A percentile compares a stretch with the other conserved stretches of the same genome.
phyloP scores from a whole-genome alignment of 2,888 invertebrate genomes.

The Plemyria rubiginata region DNA sequence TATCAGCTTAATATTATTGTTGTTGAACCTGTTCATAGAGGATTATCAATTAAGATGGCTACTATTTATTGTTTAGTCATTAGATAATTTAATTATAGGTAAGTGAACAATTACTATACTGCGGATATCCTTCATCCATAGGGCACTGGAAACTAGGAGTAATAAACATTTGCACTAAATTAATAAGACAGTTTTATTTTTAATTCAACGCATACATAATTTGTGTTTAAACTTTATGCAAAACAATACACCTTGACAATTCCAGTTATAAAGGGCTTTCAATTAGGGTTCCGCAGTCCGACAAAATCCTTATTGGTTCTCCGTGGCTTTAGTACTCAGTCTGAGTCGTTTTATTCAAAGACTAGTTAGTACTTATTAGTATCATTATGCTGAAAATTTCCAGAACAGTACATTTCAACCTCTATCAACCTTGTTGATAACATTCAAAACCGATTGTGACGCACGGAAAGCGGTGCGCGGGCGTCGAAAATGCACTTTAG shows the following conservation, averaged over 20 bases:
- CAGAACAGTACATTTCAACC: neutral
- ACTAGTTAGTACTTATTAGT: neutral
- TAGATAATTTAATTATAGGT: too few relatives aligned
- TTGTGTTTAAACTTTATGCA: neutral
- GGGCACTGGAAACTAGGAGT: neutral
- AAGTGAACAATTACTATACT: too few relatives aligned
- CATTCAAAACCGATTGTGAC: slow-evolving; percentile 15
- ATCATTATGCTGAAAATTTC: neutral
- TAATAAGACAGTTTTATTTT: neutral
- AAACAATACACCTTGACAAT: neutral
- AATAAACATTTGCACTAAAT: neutral
- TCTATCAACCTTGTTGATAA: slow-evolving; percentile 2
- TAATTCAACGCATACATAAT: neutral
- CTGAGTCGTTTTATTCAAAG: neutral
- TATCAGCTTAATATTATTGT: slow-evolving; percentile 54
- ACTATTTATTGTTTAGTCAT: too few relatives aligned
- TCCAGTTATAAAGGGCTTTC: neutral
- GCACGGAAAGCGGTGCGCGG: slow-evolving; percentile 36
- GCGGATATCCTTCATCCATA: neutral
- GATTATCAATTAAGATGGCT: neutral
- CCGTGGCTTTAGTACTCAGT: neutral
- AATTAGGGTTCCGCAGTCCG: neutral
- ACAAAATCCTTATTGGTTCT: neutral
- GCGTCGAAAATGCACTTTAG: slow-evolving; percentile 64
- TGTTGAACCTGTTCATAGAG: slow-evolving; percentile 12